Conservation (phyloP, 2,797 vertebrate species). For the Sebastes matsubarae region DNA sequence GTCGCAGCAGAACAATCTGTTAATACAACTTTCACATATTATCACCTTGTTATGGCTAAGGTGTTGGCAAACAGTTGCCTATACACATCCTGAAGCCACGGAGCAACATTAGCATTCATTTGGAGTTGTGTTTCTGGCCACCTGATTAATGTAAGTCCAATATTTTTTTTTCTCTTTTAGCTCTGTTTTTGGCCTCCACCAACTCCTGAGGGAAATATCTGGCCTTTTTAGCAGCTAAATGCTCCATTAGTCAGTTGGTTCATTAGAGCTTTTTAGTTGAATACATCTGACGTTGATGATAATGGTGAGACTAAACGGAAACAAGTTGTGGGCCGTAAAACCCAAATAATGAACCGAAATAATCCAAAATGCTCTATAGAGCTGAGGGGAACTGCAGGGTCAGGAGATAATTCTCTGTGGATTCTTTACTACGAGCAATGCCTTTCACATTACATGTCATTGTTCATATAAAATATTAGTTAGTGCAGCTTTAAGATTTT, state of each 20-base stretch:
- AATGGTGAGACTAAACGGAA: background rate
- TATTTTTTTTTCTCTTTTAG: background rate
- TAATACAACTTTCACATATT: background rate
- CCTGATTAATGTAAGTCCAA: background rate
- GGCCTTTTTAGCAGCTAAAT: background rate
- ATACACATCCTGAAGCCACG: background rate
- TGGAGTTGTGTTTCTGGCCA: background rate
- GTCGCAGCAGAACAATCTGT: background rate
- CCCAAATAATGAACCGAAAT: background rate
- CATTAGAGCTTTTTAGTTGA: conserved; percentile 5
- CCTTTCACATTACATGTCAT: background rate
- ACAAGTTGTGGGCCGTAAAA: background rate
- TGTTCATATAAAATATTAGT: background rate
- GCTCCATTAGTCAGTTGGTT: background rate
- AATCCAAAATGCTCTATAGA: background rate
- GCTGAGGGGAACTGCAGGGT: background rate
- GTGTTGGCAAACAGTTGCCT: background rate
- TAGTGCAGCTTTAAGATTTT: background rate
- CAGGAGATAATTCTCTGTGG: background rate
- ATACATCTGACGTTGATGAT: background rate
- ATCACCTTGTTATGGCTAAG: background rate
- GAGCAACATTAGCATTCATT: background rate
- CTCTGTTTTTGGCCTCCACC: background rate
- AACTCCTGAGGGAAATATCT: background rate
- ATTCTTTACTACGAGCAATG: background rate